Evolutionary conservation across 2,797 vertebrate genomes (phyloP).

Genomic region (Alcedo quadribrachys): DNA sequence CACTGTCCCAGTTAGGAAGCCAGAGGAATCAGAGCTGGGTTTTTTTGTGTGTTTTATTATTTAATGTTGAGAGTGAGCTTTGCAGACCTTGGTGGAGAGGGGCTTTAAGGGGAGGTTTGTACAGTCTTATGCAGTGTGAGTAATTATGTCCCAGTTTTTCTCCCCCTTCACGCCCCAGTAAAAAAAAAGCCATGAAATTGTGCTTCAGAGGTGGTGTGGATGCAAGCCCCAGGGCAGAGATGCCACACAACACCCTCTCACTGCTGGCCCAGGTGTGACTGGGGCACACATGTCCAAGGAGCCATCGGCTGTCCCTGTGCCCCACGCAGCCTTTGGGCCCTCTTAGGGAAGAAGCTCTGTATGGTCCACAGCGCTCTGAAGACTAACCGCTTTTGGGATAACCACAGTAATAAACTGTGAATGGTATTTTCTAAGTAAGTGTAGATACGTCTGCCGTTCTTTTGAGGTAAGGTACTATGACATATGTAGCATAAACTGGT

Average conservation of each 20-base stretch:
- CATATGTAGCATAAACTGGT: slow-evolving; percentile 90
- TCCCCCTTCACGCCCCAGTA: neutral
- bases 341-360: neutral
- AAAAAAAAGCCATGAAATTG: slow-evolving; percentile 19
- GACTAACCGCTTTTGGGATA: slow-evolving; percentile 74
- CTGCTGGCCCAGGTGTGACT: neutral
- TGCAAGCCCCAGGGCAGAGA: neutral
- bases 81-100: neutral
- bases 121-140: fast-evolving
- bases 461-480: slow-evolving; percentile 78
- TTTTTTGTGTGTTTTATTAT: neutral
- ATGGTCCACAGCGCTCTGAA: slow-evolving; percentile 71
- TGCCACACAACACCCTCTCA: neutral
- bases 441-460: slow-evolving; percentile 77
- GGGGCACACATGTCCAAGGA: fast-evolving
- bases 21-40: neutral
- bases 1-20: fast-evolving
- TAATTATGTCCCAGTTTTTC: neutral
- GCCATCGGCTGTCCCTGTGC: neutral
- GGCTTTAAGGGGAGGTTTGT: neutral
- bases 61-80: neutral
- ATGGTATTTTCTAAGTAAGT: slow-evolving; percentile 76
- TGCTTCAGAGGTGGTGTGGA: neutral
- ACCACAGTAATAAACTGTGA: slow-evolving; percentile 71
- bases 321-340: neutral